These are phyloP conservation scores for Triplophysa tibetana DNA, from an alignment of 2,113 vertebrate species.

Conservation along the genomic window DNA sequence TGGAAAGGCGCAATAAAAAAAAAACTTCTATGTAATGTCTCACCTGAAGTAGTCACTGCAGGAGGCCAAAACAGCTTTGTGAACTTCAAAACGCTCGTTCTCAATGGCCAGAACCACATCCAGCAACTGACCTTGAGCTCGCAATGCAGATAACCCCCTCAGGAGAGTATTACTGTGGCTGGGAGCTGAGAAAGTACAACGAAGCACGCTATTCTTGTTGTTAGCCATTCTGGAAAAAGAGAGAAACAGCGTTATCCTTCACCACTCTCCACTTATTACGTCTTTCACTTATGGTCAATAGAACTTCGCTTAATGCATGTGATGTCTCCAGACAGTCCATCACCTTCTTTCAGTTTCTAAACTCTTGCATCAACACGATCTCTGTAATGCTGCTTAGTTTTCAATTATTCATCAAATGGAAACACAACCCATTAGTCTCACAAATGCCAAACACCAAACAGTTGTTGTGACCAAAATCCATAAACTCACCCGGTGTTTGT, in stretches of 20 bases:
- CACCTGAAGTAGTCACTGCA: constrained; percentile 99
- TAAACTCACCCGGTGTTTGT: neutral
- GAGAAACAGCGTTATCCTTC: constrained; percentile 12
- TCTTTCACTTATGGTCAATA: constrained; percentile 9
- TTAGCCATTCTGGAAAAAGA: constrained; percentile 85
- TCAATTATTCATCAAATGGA: constrained; percentile 56
- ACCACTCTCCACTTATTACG: neutral
- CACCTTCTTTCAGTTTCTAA: constrained; percentile 40
- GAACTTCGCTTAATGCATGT: constrained; percentile 9
- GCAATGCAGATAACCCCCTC: constrained; percentile 87
- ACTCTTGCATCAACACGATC: constrained; percentile 47
- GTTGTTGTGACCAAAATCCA: neutral
- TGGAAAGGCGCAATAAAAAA: no score
- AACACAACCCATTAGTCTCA: neutral
- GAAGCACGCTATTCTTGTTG: constrained; percentile 88
- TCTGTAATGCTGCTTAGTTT: constrained; percentile 42
- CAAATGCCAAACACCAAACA: neutral
- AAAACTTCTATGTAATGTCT: constrained; percentile 23
- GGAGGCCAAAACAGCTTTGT: constrained; percentile 95
- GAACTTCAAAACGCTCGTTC: constrained; percentile 90
- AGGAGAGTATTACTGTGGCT: constrained; percentile 90
- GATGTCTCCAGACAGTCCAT: constrained; percentile 4
- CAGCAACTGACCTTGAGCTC: constrained; percentile 90
- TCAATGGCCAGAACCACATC: constrained; percentile 91
- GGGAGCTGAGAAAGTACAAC: constrained; percentile 92